Evolutionary conservation across 1,140 invertebrate species (phyloP).

Genomic region (Bombus vancouverensis): DNA sequence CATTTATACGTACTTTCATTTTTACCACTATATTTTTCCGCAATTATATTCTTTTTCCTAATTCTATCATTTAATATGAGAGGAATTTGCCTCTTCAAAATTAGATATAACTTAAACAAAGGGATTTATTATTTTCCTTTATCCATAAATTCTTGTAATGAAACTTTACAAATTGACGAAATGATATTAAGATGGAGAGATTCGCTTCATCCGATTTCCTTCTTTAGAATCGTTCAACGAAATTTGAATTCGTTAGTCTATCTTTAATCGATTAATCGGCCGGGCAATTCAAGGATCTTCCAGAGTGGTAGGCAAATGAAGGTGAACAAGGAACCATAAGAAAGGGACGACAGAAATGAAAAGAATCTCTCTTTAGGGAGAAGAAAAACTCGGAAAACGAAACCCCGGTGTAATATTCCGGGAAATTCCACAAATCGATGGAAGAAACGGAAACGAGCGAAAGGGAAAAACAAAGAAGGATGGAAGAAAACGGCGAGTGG

Average conservation of each 20-base stretch:
- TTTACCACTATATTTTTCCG: too few relatives aligned
- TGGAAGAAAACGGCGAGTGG: neutral
- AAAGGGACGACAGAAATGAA: conserved; percentile 37
- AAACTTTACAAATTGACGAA: neutral
- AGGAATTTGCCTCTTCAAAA: neutral
- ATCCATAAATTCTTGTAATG: neutral
- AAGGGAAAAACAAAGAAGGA: conserved; percentile 50
- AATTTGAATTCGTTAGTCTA: conserved; percentile 36
- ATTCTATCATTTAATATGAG: too few relatives aligned
- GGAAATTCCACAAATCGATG: conserved; percentile 47
- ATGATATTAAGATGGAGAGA: neutral
- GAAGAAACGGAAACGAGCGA: conserved; percentile 51
- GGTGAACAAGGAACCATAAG: conserved; percentile 27
- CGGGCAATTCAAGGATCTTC: conserved; percentile 24
- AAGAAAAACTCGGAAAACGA: conserved; percentile 49
- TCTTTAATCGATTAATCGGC: conserved; percentile 45
- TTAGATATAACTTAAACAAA: neutral
- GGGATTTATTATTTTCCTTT: neutral
- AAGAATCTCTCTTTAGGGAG: conserved; percentile 41
- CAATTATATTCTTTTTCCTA: too few relatives aligned
- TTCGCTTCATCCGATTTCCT: conserved; percentile 22
- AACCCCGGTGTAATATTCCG: conserved; percentile 44
- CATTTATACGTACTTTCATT: too few relatives aligned
- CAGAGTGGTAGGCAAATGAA: conserved; percentile 29
- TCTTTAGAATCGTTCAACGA: conserved; percentile 6